Evolutionary conservation across 2,888 invertebrate genomes (phyloP).

Genomic region (Ptychoptera contaminata): DNA sequence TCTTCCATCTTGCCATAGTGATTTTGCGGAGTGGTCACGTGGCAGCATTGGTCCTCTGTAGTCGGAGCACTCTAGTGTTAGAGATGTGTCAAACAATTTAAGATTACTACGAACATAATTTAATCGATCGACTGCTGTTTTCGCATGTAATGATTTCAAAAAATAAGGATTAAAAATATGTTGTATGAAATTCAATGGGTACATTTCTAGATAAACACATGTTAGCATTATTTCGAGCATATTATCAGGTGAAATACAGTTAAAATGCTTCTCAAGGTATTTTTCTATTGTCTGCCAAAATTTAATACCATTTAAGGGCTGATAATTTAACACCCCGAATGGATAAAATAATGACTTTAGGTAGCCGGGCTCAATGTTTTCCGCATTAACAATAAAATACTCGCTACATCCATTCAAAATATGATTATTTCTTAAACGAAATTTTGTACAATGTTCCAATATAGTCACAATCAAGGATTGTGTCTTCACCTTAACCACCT

Average conservation of each 20-base stretch:
- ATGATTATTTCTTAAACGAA: conserved; percentile 37
- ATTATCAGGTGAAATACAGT: conserved; percentile 39
- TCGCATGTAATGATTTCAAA: conserved; percentile 35
- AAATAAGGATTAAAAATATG: conserved; percentile 45
- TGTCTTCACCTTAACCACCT: conserved; percentile 32
- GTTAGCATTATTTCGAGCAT: conserved; percentile 44
- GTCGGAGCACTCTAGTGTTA: conserved; percentile 43
- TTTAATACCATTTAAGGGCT: conserved; percentile 31
- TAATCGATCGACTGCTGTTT: conserved; percentile 26
- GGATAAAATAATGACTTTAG: conserved; percentile 40
- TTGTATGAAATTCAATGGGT: conserved; percentile 41
- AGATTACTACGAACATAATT: conserved; percentile 36
- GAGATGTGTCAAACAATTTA: conserved; percentile 44
- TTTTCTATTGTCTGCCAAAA: conserved; percentile 44
- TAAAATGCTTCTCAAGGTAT: conserved; percentile 37
- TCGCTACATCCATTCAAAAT: conserved; percentile 42
- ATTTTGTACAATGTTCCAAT: conserved; percentile 43
- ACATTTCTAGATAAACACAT: conserved; percentile 43
- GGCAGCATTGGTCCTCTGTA: conserved; percentile 42
- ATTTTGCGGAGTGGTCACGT: conserved; percentile 34
- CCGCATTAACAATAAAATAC: conserved; percentile 36
- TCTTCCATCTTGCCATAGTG: conserved; percentile 37
- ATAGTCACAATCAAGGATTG: conserved; percentile 42
- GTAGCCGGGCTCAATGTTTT: conserved; percentile 34
- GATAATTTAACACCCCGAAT: conserved; percentile 43